These are phyloP conservation scores for Platycheirus albimanus DNA, from an alignment of 2,888 invertebrate species.

Conservation along the genomic window DNA sequence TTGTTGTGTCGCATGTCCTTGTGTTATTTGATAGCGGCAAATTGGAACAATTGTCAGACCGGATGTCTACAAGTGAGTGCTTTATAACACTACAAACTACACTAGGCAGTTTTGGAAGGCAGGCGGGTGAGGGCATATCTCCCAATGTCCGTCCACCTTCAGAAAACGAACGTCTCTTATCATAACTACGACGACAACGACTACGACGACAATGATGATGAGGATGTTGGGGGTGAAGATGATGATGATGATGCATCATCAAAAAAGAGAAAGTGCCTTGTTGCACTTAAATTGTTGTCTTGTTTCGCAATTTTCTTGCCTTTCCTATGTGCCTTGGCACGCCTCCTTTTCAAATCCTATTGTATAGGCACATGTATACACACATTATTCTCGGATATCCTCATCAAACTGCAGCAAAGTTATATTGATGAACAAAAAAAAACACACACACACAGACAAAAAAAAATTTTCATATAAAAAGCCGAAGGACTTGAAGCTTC, in stretches of 20 bases:
- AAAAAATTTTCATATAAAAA: no score
- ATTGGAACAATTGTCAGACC: conserved; percentile 78
- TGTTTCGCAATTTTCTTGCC: conserved; percentile 60
- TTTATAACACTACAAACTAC: conserved; percentile 74
- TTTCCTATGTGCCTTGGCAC: conserved; percentile 10
- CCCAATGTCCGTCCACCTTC: neutral
- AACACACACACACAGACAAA: no score
- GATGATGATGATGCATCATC: conserved; percentile 70
- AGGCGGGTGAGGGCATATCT: neutral
- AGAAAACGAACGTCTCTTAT: conserved; percentile 31
- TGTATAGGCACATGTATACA: conserved; percentile 47
- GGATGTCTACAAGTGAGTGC: conserved; percentile 77
- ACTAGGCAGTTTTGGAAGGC: conserved; percentile 40
- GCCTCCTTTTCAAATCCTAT: conserved; percentile 51
- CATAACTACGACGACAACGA: conserved; percentile 48
- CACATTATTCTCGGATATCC: conserved; percentile 55
- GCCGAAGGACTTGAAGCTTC: conserved; percentile 55
- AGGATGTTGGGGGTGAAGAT: conserved; percentile 6
- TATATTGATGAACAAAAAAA: conserved; percentile 1
- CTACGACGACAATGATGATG: conserved; percentile 14
- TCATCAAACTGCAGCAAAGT: conserved; percentile 61
- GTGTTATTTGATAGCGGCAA: conserved; percentile 77
- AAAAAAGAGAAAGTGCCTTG: conserved; percentile 75
- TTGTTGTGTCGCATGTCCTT: conserved; percentile 73
- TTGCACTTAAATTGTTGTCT: conserved; percentile 76